Conservation (phyloP, 1,140 invertebrate genomes). For the Megalonaias nervosa region DNA sequence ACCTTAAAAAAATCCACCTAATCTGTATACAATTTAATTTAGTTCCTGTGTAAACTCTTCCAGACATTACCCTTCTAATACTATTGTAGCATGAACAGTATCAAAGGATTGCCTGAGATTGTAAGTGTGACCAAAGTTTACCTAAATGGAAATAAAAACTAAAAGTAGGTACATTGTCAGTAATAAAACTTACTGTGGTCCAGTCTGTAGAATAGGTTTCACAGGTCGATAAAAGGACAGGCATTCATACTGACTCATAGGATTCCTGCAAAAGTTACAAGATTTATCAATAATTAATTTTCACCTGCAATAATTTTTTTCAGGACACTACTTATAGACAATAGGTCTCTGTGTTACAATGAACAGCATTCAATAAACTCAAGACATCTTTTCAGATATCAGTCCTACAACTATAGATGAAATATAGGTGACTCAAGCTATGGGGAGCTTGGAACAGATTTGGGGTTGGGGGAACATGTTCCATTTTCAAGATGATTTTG, state of each 20-base stretch:
- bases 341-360: too few relatives aligned
- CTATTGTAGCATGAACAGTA: not conserved
- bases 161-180: not conserved
- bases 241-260: constrained; percentile 28
- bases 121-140: not conserved
- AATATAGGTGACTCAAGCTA: too few relatives aligned
- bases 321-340: too few relatives aligned
- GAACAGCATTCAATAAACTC: too few relatives aligned
- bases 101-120: not conserved
- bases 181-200: constrained; percentile 28
- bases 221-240: constrained; percentile 31
- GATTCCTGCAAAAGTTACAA: constrained; percentile 21
- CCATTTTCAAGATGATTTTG: too few relatives aligned
- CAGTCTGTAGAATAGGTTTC: constrained; percentile 24
- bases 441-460: too few relatives aligned
- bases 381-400: too few relatives aligned
- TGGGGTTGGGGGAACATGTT: too few relatives aligned
- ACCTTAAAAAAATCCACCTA: not conserved
- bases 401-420: too few relatives aligned
- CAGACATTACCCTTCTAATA: not conserved
- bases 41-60: not conserved
- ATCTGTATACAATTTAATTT: not conserved
- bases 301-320: too few relatives aligned
- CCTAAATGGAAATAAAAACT: not conserved
- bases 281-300: too few relatives aligned